Conservation (phyloP, 2,888 invertebrate genomes). For the Agonopterix subpropinquella region DNA sequence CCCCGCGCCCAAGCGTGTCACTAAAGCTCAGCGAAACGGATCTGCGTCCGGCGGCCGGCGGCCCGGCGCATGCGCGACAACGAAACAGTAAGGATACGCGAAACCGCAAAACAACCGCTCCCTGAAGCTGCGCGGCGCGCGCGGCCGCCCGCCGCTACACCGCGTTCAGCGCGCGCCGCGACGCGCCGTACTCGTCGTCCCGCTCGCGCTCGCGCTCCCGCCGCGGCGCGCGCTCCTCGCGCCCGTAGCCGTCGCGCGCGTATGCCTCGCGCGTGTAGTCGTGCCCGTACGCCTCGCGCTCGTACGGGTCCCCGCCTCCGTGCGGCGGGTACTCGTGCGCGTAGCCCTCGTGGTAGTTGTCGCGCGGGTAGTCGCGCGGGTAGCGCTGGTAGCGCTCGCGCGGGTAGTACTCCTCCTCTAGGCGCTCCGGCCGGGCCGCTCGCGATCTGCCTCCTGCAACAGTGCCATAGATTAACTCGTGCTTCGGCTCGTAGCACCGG, state of each 20-base stretch:
- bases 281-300: constrained; percentile 49
- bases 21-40: constrained; percentile 46
- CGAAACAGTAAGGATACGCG: constrained; percentile 22
- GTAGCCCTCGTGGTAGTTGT: constrained; percentile 21
- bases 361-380: constrained; percentile 24
- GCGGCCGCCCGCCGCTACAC: constrained; percentile 74
- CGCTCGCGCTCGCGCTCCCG: constrained; percentile 24
- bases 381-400: constrained; percentile 45
- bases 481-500: not conserved
- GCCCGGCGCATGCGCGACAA: constrained; percentile 18
- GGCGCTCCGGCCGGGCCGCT: constrained; percentile 69
- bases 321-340: constrained; percentile 35
- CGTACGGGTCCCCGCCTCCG: constrained; percentile 45
- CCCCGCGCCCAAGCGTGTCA: constrained; percentile 7
- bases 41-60: constrained; percentile 25
- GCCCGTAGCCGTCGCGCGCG: constrained; percentile 57
- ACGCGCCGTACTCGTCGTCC: constrained; percentile 74
- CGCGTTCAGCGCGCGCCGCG: constrained; percentile 83
- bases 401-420: constrained; percentile 73
- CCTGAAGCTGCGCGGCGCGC: constrained; percentile 11
- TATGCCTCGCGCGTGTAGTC: constrained; percentile 69
- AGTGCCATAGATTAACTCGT: not conserved
- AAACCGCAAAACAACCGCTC: constrained; percentile 26
- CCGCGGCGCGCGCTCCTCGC: constrained; percentile 71
- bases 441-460: constrained; percentile 56